Conservation (phyloP, 2,113 vertebrate species). For the Nematolebias whitei region DNA sequence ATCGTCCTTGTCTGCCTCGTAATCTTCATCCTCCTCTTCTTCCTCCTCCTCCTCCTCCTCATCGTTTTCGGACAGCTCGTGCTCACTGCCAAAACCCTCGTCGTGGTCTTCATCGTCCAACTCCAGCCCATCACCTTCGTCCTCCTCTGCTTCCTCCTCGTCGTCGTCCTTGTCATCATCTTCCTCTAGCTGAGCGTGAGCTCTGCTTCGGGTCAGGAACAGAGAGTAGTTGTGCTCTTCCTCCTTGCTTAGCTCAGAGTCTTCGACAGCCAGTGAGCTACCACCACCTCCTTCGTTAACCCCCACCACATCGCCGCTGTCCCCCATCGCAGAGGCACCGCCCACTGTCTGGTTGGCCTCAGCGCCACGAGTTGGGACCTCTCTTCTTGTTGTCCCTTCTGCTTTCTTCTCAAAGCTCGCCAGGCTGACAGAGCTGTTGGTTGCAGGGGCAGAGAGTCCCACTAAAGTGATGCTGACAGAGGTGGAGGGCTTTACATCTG, state of each 20-base stretch:
- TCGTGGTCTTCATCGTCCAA: slow-evolving; percentile 95
- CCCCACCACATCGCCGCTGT: slow-evolving; percentile 54
- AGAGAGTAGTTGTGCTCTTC: slow-evolving; percentile 99
- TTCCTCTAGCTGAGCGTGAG: slow-evolving; percentile 53
- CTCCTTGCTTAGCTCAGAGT: slow-evolving; percentile 93
- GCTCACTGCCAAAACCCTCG: slow-evolving; percentile 97
- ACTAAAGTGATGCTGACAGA: slow-evolving; percentile 57
- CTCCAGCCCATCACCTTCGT: slow-evolving; percentile 87
- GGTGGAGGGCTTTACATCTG: slow-evolving; percentile 68
- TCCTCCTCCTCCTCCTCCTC: slow-evolving; percentile 83
- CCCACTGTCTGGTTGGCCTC: slow-evolving; percentile 58
- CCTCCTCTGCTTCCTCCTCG: slow-evolving; percentile 85
- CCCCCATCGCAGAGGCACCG: slow-evolving; percentile 72
- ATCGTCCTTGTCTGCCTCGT: slow-evolving; percentile 93
- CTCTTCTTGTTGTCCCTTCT: slow-evolving; percentile 68
- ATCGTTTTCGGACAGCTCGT: slow-evolving; percentile 93
- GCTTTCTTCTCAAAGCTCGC: slow-evolving; percentile 75
- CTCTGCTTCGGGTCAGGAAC: slow-evolving; percentile 86
- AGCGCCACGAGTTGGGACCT: slow-evolving; percentile 40
- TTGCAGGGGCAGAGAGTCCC: slow-evolving; percentile 27
- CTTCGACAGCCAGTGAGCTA: slow-evolving; percentile 60
- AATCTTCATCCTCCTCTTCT: slow-evolving; percentile 86
- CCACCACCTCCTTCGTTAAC: slow-evolving; percentile 1
- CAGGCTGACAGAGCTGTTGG: slow-evolving; percentile 54
- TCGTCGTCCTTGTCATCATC: slow-evolving; percentile 86